A percentile compares a stretch with the other conserved stretches of the same genome.
Conservation (phyloP, 2,113 vertebrate genomes). For the Dicentrarchus labrax region DNA sequence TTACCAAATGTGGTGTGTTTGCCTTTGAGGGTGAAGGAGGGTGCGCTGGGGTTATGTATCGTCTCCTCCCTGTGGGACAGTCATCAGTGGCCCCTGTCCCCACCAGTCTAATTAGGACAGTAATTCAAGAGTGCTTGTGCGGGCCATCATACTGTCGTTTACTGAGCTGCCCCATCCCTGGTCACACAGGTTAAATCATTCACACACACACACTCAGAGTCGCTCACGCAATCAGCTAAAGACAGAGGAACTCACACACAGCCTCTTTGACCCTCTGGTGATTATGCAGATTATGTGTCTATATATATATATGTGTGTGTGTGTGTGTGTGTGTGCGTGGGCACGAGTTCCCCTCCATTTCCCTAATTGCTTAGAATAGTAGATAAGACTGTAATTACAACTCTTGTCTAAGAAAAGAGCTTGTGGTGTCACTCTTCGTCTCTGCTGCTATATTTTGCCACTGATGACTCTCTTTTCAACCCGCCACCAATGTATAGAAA, state of each 20-base stretch:
- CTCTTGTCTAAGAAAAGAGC: slow-evolving; percentile 47
- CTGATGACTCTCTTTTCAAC: slow-evolving; percentile 12
- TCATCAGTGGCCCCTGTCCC: slow-evolving; percentile 28
- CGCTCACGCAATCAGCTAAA: slow-evolving; percentile 30
- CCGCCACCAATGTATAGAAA: neutral
- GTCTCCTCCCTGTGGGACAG: slow-evolving; percentile 31
- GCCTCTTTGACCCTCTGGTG: slow-evolving; percentile 59
- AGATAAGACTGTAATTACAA: slow-evolving; percentile 75
- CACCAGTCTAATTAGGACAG: slow-evolving; percentile 42
- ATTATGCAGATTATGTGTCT: slow-evolving; percentile 61
- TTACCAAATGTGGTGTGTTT: slow-evolving; percentile 3
- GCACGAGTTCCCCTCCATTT: slow-evolving; percentile 51
- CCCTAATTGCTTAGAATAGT: slow-evolving; percentile 67
- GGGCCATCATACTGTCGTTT: slow-evolving; percentile 19
- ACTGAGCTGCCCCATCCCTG: neutral
- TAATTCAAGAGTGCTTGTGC: slow-evolving; percentile 27
- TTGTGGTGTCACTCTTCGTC: slow-evolving; percentile 43
- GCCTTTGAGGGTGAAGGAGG: neutral
- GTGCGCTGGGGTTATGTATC: slow-evolving; percentile 22
- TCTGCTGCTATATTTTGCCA: slow-evolving; percentile 12
- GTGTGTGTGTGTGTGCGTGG: slow-evolving; percentile 22
- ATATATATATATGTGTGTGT: slow-evolving; percentile 9
- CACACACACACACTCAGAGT: neutral
- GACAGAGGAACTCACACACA: slow-evolving; percentile 38
- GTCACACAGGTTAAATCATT: slow-evolving; percentile 49